Conservation (phyloP, 2,113 vertebrate genomes). For the Ctenodactylus gundi region DNA sequence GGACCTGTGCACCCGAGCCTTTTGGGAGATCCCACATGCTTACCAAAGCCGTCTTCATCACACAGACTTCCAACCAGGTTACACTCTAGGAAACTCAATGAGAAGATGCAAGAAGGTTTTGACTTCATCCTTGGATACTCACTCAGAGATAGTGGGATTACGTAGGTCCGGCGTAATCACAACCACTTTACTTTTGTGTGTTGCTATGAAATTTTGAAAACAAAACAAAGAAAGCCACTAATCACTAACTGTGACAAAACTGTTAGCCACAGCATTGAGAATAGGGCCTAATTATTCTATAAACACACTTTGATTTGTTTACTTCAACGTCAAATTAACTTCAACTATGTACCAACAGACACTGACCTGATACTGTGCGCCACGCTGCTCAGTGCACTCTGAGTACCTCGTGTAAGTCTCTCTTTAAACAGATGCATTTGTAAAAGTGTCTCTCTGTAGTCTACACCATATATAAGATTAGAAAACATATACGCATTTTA, state of each 20-base stretch:
- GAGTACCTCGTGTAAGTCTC: slow-evolving; percentile 74
- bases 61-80: slow-evolving; percentile 34
- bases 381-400: slow-evolving; percentile 68
- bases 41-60: neutral
- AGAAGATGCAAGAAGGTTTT: slow-evolving; percentile 52
- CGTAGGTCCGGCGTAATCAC: slow-evolving; percentile 66
- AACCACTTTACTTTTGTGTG: slow-evolving; percentile 82
- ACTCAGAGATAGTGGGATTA: slow-evolving; percentile 67
- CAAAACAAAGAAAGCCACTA: slow-evolving; percentile 82
- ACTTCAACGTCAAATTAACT: slow-evolving; percentile 88
- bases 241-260: slow-evolving; percentile 84
- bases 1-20: neutral
- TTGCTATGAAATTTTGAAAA: slow-evolving; percentile 84
- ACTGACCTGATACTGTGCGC: slow-evolving; percentile 81
- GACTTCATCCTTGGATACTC: slow-evolving; percentile 50
- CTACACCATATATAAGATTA: slow-evolving; percentile 71
- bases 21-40: neutral
- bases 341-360: slow-evolving; percentile 83
- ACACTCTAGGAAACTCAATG: slow-evolving; percentile 49
- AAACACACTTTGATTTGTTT: slow-evolving; percentile 90
- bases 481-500: slow-evolving; percentile 79
- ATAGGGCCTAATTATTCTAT: slow-evolving; percentile 87
- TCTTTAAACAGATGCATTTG: slow-evolving; percentile 73
- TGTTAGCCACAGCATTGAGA: slow-evolving; percentile 80
- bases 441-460: slow-evolving; percentile 67